phyloP scores from a whole-genome alignment of 2,888 invertebrate species.

The Podabrus alpinus region DNA sequence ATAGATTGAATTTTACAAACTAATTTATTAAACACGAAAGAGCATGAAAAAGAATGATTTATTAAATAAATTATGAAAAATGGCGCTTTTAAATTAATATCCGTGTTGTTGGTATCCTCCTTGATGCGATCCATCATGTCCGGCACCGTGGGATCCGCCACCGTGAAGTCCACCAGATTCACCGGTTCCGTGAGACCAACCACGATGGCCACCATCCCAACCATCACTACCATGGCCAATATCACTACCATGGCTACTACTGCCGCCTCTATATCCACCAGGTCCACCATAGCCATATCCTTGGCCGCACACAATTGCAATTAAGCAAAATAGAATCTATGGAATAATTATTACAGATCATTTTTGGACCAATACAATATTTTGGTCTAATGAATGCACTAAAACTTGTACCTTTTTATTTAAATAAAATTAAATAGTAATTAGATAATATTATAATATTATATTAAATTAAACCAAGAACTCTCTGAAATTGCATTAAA shows the following conservation, averaged over 20 bases:
- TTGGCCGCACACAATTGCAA: background rate
- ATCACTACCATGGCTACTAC: constrained; percentile 2
- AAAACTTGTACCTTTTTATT: too few species aligned
- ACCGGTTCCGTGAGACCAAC: too few species aligned
- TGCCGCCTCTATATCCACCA: background rate
- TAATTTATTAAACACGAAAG: background rate
- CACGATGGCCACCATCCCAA: background rate
- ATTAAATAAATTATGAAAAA: background rate
- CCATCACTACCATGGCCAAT: constrained; percentile 2
- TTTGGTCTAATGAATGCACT: too few species aligned
- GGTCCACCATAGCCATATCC: background rate
- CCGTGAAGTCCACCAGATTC: too few species aligned
- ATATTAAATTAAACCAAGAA: too few species aligned
- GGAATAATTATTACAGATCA: background rate
- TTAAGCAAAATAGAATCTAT: background rate
- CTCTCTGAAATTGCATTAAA: too few species aligned
- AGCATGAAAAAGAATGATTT: background rate
- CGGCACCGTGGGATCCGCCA: too few species aligned
- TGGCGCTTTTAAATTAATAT: background rate
- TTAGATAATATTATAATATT: too few species aligned
- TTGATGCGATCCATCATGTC: constrained; percentile 1
- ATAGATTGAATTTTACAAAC: background rate
- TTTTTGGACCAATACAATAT: background rate
- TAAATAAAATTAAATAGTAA: too few species aligned
- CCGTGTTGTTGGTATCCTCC: background rate